phyloP scores from a whole-genome alignment of 2,888 invertebrate genomes.

The Heliconius ethilla region DNA sequence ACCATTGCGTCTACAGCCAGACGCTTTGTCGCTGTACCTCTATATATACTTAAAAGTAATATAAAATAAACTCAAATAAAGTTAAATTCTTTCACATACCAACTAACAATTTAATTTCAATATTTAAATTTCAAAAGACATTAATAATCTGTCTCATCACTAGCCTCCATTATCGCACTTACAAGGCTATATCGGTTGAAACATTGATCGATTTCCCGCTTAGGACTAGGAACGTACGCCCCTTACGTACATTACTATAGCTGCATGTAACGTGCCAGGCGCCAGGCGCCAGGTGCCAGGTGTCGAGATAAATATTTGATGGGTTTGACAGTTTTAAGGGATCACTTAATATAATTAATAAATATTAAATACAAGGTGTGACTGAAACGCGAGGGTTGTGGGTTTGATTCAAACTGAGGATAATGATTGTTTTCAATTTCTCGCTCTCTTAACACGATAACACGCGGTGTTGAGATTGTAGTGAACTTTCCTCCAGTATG shows the following conservation, averaged over 20 bases:
- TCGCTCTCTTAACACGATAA: no score
- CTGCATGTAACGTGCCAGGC: constrained; percentile 4
- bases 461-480: no score
- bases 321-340: not conserved
- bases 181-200: constrained; percentile 58
- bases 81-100: not conserved
- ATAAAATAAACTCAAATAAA: not conserved
- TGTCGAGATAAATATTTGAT: constrained; percentile 14
- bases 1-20: no score
- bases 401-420: not conserved
- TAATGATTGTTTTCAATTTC: no score
- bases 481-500: no score
- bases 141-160: constrained; percentile 48
- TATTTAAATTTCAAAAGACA: constrained; percentile 19
- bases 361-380: not conserved
- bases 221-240: constrained; percentile 45
- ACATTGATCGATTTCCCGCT: constrained; percentile 68
- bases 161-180: constrained; percentile 59
- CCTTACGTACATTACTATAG: constrained; percentile 34
- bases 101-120: not conserved
- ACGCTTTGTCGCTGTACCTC: no score
- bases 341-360: not conserved
- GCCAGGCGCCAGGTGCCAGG: not conserved
- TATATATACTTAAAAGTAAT: no score
- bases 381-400: not conserved